Evolutionary conservation across 1,140 invertebrate species (phyloP), one percentile per base, ranked within the genome.

Genomic region (Tetragonula clypearis): DNA sequence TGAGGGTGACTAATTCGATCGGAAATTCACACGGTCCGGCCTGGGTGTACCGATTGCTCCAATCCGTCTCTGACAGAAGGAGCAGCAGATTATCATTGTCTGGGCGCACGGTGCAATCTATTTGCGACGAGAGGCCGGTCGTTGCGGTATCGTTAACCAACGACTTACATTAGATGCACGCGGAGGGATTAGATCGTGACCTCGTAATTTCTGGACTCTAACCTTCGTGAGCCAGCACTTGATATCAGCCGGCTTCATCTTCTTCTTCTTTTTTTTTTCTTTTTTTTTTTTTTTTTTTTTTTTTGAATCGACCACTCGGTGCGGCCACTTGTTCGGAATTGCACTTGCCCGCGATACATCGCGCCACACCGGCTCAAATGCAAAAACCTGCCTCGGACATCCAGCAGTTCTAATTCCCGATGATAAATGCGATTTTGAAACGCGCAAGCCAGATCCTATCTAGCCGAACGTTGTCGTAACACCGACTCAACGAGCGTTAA

Each of bases 1-100:
- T 19, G 41, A 55, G 65, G 12, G 21, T 41, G 12, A 11, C 17
- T 23, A 35, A 86, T 84, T 88, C 68, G 86, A 86, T 78, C 89
- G 84, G 86, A 92, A 92, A 91, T 94, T 93, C 92, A 88, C 91
- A 92, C 92, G 92, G 86, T 86, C 87, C 75, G 87, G 88, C 92
- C 92, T 90, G 85, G 91, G 90, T 91, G 89, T 91, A 92, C 90
- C 92, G 91, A 93, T 93, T 92, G 87, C 88, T 58, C 82, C 79
- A 86, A 92, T 93, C 88, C 86, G 90, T 93, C 92, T 92, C 90
- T 91, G 87, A 90, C 91, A 88, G 83, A 86, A 74, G 83, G 74
- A 89, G 84, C 85, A 86, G 88, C 88, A n/a, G 92, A 92, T 93
- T 92, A 92, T 91, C 88, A 90, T 92, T 92, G 80, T 84, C 84